phyloP scores from a whole-genome alignment of 2,797 vertebrate genomes.

The Propithecus deckenii region DNA sequence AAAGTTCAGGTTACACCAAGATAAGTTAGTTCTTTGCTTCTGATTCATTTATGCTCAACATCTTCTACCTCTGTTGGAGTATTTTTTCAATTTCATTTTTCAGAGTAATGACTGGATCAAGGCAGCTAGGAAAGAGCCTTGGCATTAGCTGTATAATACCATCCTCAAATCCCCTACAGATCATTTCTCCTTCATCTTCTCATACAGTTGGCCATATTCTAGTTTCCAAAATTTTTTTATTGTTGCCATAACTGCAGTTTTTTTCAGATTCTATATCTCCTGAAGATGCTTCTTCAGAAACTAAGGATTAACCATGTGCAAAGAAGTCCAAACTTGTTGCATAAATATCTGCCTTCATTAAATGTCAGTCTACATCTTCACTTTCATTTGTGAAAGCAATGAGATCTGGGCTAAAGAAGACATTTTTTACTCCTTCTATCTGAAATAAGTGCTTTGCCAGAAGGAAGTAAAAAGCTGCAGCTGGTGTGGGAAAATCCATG shows the following conservation, averaged over 20 bases:
- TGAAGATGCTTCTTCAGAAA: conserved; percentile 88
- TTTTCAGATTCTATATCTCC: conserved; percentile 86
- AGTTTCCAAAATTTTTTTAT: not conserved
- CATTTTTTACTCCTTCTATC: conserved; percentile 91
- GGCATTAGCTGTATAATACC: not conserved
- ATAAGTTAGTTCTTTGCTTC: not conserved
- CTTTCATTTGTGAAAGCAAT: conserved; percentile 91
- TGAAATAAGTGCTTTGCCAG: conserved; percentile 92
- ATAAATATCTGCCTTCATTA: conserved; percentile 91
- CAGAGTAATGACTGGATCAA: not conserved
- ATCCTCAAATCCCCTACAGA: not conserved
- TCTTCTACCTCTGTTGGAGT: not conserved
- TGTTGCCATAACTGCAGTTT: not conserved
- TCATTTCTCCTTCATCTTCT: not conserved
- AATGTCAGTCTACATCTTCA: conserved; percentile 80
- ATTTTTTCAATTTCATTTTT: not conserved
- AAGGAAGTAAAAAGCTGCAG: conserved; percentile 89
- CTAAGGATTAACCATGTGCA: conserved; percentile 90
- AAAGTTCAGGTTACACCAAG: not conserved
- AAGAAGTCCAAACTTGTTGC: conserved; percentile 91
- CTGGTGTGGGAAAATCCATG: conserved; percentile 90
- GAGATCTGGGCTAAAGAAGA: conserved; percentile 93
- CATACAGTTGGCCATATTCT: not conserved
- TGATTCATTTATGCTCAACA: not conserved
- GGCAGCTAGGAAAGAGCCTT: not conserved